These are phyloP conservation scores for Masnerella sp. DNA, from an alignment of 2,888 invertebrate species.

Conservation along the genomic window DNA sequence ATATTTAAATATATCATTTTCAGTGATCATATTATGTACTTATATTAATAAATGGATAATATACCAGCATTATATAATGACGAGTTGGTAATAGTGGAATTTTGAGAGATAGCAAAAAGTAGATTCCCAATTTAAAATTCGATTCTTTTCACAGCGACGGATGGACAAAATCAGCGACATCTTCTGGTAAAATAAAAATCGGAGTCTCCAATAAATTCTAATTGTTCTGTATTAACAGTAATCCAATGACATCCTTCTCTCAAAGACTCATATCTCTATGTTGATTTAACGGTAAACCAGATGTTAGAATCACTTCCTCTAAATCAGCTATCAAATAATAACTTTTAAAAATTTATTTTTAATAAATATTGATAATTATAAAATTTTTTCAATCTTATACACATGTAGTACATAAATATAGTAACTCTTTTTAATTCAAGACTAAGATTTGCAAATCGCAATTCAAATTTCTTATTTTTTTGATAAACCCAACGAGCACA, in stretches of 20 bases:
- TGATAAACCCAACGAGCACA: too few species aligned
- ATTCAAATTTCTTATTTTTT: too few species aligned
- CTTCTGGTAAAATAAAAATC: constrained; percentile 83
- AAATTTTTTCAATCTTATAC: too few species aligned
- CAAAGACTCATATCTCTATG: constrained; percentile 85
- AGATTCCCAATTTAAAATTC: constrained; percentile 81
- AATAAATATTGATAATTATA: too few species aligned
- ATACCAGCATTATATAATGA: constrained; percentile 67
- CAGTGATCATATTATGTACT: too few species aligned
- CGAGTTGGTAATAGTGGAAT: constrained; percentile 80
- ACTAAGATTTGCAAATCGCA: too few species aligned
- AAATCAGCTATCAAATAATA: constrained; percentile 76
- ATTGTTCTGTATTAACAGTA: constrained; percentile 78
- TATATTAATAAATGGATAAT: neutral
- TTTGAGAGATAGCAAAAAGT: constrained; percentile 81
- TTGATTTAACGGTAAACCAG: constrained; percentile 84
- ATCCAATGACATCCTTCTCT: constrained; percentile 87
- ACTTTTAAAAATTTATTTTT: too few species aligned
- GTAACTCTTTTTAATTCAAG: too few species aligned
- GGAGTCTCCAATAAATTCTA: constrained; percentile 81
- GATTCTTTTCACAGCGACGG: constrained; percentile 81
- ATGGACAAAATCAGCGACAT: constrained; percentile 84
- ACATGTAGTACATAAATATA: neutral
- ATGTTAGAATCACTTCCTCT: constrained; percentile 82
- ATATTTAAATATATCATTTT: too few species aligned